phyloP scores from a whole-genome alignment of 2,888 invertebrate genomes.

The Lottia scabra region DNA sequence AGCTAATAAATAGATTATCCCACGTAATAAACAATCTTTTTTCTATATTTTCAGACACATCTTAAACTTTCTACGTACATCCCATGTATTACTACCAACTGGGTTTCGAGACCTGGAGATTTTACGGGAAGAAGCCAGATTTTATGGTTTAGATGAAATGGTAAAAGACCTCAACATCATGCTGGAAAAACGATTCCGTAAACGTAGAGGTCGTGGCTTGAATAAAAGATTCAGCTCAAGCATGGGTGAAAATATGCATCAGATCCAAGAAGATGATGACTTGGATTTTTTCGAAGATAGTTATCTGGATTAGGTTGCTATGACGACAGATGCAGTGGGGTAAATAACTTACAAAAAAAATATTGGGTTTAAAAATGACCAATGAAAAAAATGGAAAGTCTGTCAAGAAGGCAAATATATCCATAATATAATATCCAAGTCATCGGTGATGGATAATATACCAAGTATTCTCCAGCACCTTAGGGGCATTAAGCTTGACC shows the following conservation, averaged over 20 bases:
- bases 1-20: too few relatives aligned
- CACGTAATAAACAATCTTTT: not conserved
- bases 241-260: conserved; percentile 36
- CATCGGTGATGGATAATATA: too few relatives aligned
- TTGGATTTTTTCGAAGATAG: conserved; percentile 35
- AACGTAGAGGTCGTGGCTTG: conserved; percentile 8
- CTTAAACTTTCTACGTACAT: conserved; percentile 55
- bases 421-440: too few relatives aligned
- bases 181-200: conserved; percentile 16
- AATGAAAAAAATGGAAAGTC: too few relatives aligned
- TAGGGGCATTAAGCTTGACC: too few relatives aligned
- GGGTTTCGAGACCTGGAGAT: conserved; percentile 54
- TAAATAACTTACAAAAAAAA: too few relatives aligned
- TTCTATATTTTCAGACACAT: conserved; percentile 38
- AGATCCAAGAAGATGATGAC: conserved; percentile 32
- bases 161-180: conserved; percentile 28
- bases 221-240: conserved; percentile 31
- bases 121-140: conserved; percentile 49
- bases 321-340: not conserved
- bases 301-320: conserved; percentile 8
- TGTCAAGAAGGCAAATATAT: too few relatives aligned
- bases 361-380: too few relatives aligned
- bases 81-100: conserved; percentile 45
- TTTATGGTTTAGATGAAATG: conserved; percentile 46
- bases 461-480: too few relatives aligned